Percentiles rank a stretch among this genome's conserved stretches.
Conservation (phyloP, 2,113 vertebrate species). For the Pomatorhinus ruficollis region DNA sequence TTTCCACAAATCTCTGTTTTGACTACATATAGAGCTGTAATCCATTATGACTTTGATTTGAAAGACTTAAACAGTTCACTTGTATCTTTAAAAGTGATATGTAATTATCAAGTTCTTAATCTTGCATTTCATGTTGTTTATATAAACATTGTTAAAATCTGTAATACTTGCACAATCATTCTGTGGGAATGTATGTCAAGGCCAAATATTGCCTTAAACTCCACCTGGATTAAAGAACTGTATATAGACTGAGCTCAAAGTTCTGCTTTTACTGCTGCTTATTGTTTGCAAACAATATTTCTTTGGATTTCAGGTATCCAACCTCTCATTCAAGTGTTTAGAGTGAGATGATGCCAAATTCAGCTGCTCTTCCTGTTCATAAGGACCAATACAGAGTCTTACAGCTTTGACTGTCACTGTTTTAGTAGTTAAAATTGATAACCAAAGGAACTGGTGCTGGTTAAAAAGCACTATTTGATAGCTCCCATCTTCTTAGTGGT, state of each 20-base stretch:
- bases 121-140: constrained; percentile 62
- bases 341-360: neutral
- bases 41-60: constrained; percentile 66
- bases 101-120: constrained; percentile 68
- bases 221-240: constrained; percentile 45
- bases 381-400: neutral
- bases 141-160: constrained; percentile 62
- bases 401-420: neutral
- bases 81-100: constrained; percentile 48
- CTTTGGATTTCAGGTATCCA: neutral
- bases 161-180: constrained; percentile 28
- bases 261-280: neutral
- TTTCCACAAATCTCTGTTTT: constrained; percentile 68
- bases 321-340: neutral
- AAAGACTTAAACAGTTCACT: constrained; percentile 64
- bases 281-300: neutral
- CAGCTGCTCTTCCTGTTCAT: neutral
- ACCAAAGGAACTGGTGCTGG: neutral
- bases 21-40: constrained; percentile 62
- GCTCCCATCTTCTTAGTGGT: neutral
- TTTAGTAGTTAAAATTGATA: neutral
- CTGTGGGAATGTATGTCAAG: constrained; percentile 3
- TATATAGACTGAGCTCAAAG: neutral
- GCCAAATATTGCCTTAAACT: constrained; percentile 37
- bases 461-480: neutral